Evolutionary conservation across 1,140 invertebrate species (phyloP), one percentile per base, ranked within the genome.

Genomic region (Drosophila pectinifera): DNA sequence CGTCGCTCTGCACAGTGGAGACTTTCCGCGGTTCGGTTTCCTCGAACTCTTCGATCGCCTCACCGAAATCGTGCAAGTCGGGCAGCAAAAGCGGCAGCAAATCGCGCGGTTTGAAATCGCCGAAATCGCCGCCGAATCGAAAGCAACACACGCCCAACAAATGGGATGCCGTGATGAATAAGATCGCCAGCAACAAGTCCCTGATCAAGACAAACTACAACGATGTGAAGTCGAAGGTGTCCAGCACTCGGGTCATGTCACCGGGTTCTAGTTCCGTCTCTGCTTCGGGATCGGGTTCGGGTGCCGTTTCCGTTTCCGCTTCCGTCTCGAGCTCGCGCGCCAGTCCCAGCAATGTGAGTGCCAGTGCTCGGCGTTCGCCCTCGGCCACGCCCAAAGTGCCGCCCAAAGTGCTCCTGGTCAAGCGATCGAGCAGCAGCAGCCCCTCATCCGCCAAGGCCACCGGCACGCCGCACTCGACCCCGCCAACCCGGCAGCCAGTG

Each of bases 131-230:
- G 53, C 81, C 53, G n/a, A 70, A 56, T 46, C 91, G 93, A 14
- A 94, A 94, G 65, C 92, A 79, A 28, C 73, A 72, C 49, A 74
- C 89, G 26, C 90, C 91, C 39, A 92, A 92, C 73, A 94, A 95
- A 56, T 96, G 96, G 94, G 96, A 97, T 82, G 96, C 95, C 43
- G 95, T 97, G 39, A 95, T 96, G 94, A 96, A 95, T 92, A 97
- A 97, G 92, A 96, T 96, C 53, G 95, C 95, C 22, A 95, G 95
- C 77, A 95, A 94, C 36, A 96, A 96, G 82, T 94, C 93, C 20
- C 95, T 96, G 76, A 94, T 95, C 65, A 95, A 95, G 83, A 96
- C 95, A 75, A 94, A 94, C 10, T 95, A 95, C 49, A 97, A 96
- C 91, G 96, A 97, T 89, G 95, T 97, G 24, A 97, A 97, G 89